Evolutionary conservation across 2,888 invertebrate species (phyloP).

Genomic region (Drosophila leonis): DNA sequence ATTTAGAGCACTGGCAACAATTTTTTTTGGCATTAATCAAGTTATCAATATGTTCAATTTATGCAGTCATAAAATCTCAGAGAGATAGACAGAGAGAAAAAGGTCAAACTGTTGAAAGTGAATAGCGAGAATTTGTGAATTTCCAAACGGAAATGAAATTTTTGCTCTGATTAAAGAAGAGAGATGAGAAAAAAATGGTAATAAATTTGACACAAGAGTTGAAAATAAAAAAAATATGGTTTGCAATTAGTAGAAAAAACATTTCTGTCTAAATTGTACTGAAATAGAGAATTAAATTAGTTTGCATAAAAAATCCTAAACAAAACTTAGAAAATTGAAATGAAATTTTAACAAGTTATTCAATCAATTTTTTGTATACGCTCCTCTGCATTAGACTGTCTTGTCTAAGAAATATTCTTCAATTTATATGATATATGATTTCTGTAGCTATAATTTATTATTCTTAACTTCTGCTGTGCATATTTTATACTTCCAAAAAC

Average conservation of each 20-base stretch:
- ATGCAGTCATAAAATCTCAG: conserved; percentile 37
- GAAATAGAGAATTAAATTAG: neutral
- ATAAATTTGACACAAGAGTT: neutral
- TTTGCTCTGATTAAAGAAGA: conserved; percentile 28
- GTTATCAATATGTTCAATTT: conserved; percentile 50
- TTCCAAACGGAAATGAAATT: conserved; percentile 37
- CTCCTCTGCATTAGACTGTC: neutral
- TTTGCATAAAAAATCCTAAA: neutral
- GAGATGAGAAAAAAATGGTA: conserved; percentile 7
- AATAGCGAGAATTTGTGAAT: conserved; percentile 26
- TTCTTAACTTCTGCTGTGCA: neutral
- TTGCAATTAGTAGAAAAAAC: neutral
- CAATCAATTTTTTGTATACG: neutral
- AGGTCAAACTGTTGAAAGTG: conserved; percentile 12
- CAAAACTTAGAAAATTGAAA: neutral
- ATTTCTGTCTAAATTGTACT: neutral
- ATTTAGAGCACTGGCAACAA: conserved; percentile 15
- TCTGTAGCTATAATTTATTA: neutral
- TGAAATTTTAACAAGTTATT: neutral
- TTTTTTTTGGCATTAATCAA: conserved; percentile 62
- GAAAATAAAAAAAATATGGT: neutral
- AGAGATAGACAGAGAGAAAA: conserved; percentile 1
- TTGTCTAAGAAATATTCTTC: neutral
- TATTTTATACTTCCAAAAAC: neutral
- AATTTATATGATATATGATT: neutral